phyloP scores from a whole-genome alignment of 2,113 vertebrate species.

The Nerophis ophidion region DNA sequence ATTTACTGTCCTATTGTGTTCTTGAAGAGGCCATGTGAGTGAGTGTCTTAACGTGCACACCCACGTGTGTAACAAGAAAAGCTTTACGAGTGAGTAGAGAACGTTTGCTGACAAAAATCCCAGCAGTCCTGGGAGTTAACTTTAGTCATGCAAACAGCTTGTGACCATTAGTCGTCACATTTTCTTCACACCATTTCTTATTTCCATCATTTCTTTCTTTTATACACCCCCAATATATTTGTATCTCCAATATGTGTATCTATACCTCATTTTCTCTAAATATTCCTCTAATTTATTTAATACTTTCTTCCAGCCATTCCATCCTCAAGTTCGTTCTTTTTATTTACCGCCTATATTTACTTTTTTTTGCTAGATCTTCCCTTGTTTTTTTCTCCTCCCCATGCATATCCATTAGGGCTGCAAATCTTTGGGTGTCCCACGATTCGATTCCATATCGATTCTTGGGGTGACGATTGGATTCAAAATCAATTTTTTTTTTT shows the following conservation, averaged over 20 bases:
- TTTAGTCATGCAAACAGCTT: conserved; percentile 34
- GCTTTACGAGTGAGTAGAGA: conserved; percentile 50
- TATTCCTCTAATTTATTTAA: too few relatives aligned
- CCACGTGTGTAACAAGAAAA: conserved; percentile 43
- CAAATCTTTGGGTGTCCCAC: too few relatives aligned
- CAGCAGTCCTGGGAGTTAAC: conserved; percentile 43
- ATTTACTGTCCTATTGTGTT: conserved; percentile 76
- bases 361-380: neutral
- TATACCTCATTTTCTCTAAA: neutral
- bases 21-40: conserved; percentile 44
- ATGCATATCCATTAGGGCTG: too few relatives aligned
- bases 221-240: neutral
- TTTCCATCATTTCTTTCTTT: conserved; percentile 6
- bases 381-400: neutral
- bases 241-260: neutral
- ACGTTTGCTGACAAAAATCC: conserved; percentile 60
- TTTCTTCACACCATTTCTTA: conserved; percentile 12
- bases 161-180: conserved; percentile 52
- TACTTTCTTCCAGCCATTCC: neutral
- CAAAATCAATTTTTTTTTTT: too few relatives aligned
- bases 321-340: neutral
- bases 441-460: too few relatives aligned
- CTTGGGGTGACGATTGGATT: too few relatives aligned
- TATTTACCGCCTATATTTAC: neutral
- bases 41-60: conserved; percentile 19